Conservation (phyloP, 1,140 invertebrate species). For the Heliconius himera region DNA sequence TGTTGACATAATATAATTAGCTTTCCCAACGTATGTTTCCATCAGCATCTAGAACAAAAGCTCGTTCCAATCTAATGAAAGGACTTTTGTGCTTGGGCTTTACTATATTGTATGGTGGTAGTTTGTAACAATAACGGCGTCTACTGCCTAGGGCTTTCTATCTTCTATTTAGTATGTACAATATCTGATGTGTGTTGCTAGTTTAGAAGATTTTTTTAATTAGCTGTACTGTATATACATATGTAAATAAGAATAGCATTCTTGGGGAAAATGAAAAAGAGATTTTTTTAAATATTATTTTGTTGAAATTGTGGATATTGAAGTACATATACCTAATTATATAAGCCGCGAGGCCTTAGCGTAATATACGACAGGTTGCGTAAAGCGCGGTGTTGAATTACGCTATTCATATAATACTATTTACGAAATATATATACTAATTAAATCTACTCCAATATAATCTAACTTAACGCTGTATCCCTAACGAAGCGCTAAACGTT, state of each 20-base stretch:
- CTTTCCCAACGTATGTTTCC: background rate
- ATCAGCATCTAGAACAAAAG: conserved; percentile 6
- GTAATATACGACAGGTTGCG: too few species aligned
- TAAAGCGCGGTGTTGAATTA: too few species aligned
- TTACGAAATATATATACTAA: too few species aligned
- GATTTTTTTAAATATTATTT: too few species aligned
- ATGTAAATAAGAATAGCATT: background rate
- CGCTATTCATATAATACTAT: too few species aligned
- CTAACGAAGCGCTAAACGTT: too few species aligned
- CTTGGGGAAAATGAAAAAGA: background rate
- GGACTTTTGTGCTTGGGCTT: background rate
- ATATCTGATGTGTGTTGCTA: background rate
- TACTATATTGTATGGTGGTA: background rate
- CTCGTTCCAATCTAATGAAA: background rate
- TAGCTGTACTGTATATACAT: background rate
- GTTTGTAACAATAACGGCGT: background rate
- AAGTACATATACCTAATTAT: too few species aligned
- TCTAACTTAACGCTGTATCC: too few species aligned
- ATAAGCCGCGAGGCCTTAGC: too few species aligned
- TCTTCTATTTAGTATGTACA: background rate
- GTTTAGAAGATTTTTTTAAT: background rate
- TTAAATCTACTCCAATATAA: too few species aligned
- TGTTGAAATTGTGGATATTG: too few species aligned
- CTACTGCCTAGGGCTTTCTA: conserved; percentile 2
- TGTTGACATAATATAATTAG: background rate